Base-by-base conservation (phyloP, 2,888 invertebrate genomes). In the Zygothrica quintamaculata region DNA sequence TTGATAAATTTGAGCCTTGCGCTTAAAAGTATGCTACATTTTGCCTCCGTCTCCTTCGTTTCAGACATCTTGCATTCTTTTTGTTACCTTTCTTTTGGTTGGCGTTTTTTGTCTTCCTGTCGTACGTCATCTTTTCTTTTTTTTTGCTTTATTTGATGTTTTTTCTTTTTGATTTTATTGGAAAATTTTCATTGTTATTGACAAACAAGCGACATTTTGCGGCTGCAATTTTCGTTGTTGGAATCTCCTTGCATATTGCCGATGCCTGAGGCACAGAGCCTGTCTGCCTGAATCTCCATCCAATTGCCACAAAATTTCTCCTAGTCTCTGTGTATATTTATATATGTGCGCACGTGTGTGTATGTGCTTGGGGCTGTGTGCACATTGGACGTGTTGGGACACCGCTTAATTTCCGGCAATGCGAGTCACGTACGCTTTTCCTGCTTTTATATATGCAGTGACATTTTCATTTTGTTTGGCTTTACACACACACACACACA, bases 361-460 rank as follows among this genome's bases (percentile, higher is more conserved):
- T 22, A 11, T 34, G 7, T 34, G 12, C 16, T 36, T 40, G 40
- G 26, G 34, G 11, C 7, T 53, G 40, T 47, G 36, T 25, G 48
- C 57, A 56, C 52, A 57, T 76, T 76, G 70, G 70, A 77, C 79
- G 76, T 77, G 77, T 79, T 65, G 76, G 73, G 79, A 79, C 73
- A 77, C 77, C 77, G 76, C 77, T 77, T 77, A 77, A 77, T 77
- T 78, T 78, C 77, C 77, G 77, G 77, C 77, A 79, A 79, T 79
- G 77, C 77, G 79, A 79, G 77, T 79, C 77, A 79, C 77, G 77
- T 78, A 77, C 71, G 67, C 69, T 69, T 69, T 78, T 72, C 78
- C 76, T 78, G 76, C 78, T 75, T 78, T 76, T 74, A 74, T 74
- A 74, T 79, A 71, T 71, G 74, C 77, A 79, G 74, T 77, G 77